Base-by-base conservation (phyloP, 1,140 invertebrate species). In the Vanessa atalanta region DNA sequence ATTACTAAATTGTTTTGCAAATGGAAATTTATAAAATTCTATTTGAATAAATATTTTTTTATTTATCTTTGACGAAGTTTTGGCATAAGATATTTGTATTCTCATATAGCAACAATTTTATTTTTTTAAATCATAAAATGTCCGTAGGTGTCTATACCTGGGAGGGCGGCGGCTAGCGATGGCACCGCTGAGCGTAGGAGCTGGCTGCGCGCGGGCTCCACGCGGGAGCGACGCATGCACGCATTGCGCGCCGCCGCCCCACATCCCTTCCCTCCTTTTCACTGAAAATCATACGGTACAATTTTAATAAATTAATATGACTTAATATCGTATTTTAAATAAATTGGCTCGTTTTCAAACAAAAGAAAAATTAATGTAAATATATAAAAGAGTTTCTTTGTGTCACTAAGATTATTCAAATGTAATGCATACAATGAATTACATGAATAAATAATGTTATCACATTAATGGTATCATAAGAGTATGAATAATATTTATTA, bases 241-340 rank as follows among this genome's bases (percentile, higher is more conserved):
- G 82, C 90, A 92, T 83, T 91, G 89, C 85, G 88, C 85, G 86
- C 89, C 90, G 83, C 90, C 90, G 85, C 86, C 89, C 90, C 90
- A 92, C 90, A 92, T 92, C 60, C 80, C 90, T 89, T 78, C 79
- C 81, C 81, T 83, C 16, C 77, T 83, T 71, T 87, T 92, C 75
- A 91, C 90, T 92, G 88, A 14, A 88, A 87, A 48, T 61, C 15
- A 48, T 7, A 64, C 15, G 47, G 43, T 8, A 6, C 0, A 31
- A 26, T 37, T 9, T 60, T 31, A 26, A 60, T 14, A 60, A 26
- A 43, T 43, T 5, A 43, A 43, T 43, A 43, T 43, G 0, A 43
- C 0, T 20, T 20, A 20, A 20, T 20, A 31, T 31, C 26, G 26
- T 31, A 31, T 31, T 1, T 31, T 1, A 31, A 31, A 31, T 4